Conservation (phyloP, 2,113 vertebrate genomes). For the Puntigrus tetrazona region DNA sequence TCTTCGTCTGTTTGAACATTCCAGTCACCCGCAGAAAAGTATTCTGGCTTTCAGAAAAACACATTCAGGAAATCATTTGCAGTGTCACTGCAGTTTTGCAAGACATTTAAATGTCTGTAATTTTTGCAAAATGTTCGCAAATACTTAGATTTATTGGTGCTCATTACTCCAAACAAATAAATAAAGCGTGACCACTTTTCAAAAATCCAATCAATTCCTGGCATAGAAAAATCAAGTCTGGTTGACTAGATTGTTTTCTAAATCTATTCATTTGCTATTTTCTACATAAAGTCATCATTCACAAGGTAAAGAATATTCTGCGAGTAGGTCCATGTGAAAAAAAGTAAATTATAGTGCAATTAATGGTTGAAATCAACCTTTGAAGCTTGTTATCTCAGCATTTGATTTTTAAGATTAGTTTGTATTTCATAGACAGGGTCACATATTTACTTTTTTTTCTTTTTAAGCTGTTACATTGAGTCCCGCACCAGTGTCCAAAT, state of each 20-base stretch:
- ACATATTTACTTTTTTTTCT: no score
- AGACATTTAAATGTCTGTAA: conserved; percentile 3
- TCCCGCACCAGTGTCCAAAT: no score
- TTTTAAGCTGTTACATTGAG: no score
- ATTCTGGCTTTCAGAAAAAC: conserved; percentile 13
- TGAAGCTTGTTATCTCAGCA: no score
- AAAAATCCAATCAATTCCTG: not conserved
- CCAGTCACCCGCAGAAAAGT: not conserved
- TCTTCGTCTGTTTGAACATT: not conserved
- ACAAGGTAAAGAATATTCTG: no score
- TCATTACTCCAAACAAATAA: not conserved
- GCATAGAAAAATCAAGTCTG: not conserved
- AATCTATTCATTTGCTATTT: no score
- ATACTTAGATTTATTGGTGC: not conserved
- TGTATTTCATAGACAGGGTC: no score
- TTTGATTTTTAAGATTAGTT: no score
- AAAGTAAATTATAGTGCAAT: no score
- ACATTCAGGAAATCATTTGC: conserved; percentile 40
- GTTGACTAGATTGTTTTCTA: not conserved
- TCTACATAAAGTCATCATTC: no score
- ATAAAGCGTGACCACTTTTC: not conserved
- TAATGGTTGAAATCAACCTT: no score
- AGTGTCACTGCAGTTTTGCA: not conserved
- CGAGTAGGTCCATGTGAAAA: no score
- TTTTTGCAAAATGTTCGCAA: not conserved